A percentile compares a stretch with the other conserved stretches of the same genome.
Evolutionary conservation across 1,140 invertebrate genomes (phyloP).

Genomic region (Wasmannia auropunctata): DNA sequence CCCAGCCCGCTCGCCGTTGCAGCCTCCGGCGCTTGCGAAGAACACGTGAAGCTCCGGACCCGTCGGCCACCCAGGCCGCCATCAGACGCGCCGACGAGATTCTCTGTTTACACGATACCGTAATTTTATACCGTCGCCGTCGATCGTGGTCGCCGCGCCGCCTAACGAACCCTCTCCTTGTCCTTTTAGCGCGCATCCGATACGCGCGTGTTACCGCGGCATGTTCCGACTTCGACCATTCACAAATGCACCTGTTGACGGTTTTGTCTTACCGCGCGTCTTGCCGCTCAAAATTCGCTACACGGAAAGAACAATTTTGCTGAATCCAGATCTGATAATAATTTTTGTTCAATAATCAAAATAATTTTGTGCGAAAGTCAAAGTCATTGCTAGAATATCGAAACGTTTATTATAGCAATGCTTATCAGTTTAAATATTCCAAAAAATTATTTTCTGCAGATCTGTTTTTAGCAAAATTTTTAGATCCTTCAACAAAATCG

Average conservation of each 20-base stretch:
- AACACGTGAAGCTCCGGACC: slow-evolving; percentile 77
- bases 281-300: neutral
- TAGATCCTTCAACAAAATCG: no score
- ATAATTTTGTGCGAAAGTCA: no score
- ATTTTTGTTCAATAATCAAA: no score
- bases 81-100: slow-evolving; percentile 83
- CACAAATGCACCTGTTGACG: slow-evolving; percentile 53
- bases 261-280: slow-evolving; percentile 23
- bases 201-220: slow-evolving; percentile 34
- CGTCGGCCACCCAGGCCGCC: slow-evolving; percentile 81
- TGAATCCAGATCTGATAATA: no score
- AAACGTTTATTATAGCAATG: no score
- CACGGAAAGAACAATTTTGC: neutral
- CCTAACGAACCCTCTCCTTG: slow-evolving; percentile 64
- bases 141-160: slow-evolving; percentile 72
- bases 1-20: slow-evolving; percentile 35
- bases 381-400: no score
- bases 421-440: no score
- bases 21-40: slow-evolving; percentile 73
- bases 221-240: slow-evolving; percentile 19
- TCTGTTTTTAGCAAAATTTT: no score
- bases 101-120: slow-evolving; percentile 83
- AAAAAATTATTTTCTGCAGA: no score
- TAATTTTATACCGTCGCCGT: slow-evolving; percentile 83
- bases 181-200: slow-evolving; percentile 53